A percentile compares a stretch with the other conserved stretches of the same genome.
These are phyloP conservation scores for Baronia brevicornis DNA, from an alignment of 2,888 invertebrate species.

Conservation along the genomic window DNA sequence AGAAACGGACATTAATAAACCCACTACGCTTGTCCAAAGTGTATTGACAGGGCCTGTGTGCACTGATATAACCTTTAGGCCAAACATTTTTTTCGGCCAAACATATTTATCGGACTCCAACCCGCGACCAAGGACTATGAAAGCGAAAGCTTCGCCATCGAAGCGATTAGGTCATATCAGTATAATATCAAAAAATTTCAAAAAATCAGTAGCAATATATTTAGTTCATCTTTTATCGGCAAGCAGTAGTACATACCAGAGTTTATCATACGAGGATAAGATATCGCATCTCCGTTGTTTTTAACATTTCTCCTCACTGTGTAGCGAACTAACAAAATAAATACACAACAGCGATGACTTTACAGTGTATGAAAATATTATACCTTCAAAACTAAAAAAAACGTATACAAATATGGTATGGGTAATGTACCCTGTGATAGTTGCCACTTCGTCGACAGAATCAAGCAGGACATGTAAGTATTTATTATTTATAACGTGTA, in stretches of 20 bases:
- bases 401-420: constrained; percentile 11
- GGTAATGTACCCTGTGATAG: constrained; percentile 11
- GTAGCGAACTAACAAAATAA: constrained; percentile 4
- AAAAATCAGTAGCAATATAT: constrained; percentile 5
- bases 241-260: constrained; percentile 11
- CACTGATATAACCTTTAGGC: no score
- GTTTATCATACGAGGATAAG: constrained; percentile 16
- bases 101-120: no score
- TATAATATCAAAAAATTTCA: constrained; percentile 8
- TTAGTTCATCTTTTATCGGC: constrained; percentile 13
- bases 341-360: constrained; percentile 5
- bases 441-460: constrained; percentile 5
- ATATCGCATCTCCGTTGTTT: constrained; percentile 14
- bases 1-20: no score
- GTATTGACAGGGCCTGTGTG: no score
- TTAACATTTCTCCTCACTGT: neutral
- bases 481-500: no score
- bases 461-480: constrained; percentile 12
- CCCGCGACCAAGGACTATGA: no score
- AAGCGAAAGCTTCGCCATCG: no score
- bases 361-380: constrained; percentile 1
- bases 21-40: no score
- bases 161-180: no score
- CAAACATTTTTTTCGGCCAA: no score
- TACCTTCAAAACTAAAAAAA: neutral